Conservation (phyloP, 2,113 vertebrate genomes). For the Strigops habroptila region DNA sequence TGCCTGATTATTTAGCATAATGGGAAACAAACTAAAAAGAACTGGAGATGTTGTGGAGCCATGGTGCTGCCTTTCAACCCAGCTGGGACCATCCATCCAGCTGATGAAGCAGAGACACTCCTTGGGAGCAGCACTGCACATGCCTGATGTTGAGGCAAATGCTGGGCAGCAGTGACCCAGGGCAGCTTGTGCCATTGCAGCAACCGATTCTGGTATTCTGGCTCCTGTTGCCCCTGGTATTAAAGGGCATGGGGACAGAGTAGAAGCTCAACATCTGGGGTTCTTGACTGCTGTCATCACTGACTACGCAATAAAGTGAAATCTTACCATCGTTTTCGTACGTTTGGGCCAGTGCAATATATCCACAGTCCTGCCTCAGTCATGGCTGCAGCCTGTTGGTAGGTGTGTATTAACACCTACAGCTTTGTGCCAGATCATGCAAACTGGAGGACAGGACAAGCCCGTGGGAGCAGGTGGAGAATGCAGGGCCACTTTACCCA, state of each 20-base stretch:
- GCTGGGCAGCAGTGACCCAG: neutral
- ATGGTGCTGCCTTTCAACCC: neutral
- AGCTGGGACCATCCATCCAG: neutral
- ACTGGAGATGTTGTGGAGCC: accelerated
- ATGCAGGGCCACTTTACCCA: neutral
- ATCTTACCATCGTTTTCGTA: neutral
- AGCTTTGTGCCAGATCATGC: neutral
- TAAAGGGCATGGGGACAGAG: neutral
- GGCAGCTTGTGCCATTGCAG: neutral
- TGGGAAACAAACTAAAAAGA: neutral
- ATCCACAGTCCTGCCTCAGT: neutral
- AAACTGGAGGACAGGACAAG: neutral
- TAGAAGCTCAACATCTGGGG: neutral
- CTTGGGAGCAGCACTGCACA: neutral
- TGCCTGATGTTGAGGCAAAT: neutral
- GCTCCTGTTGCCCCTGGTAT: neutral
- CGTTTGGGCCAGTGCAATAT: neutral
- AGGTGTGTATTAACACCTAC: neutral
- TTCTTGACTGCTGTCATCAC: neutral
- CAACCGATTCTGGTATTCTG: neutral
- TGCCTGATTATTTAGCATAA: neutral
- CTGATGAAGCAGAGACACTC: neutral
- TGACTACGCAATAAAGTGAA: neutral
- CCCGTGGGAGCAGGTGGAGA: neutral
- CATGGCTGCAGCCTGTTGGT: neutral